phyloP scores from a whole-genome alignment of 53 echinoderm and acorn worm species.

The Actinopyga echinites region DNA sequence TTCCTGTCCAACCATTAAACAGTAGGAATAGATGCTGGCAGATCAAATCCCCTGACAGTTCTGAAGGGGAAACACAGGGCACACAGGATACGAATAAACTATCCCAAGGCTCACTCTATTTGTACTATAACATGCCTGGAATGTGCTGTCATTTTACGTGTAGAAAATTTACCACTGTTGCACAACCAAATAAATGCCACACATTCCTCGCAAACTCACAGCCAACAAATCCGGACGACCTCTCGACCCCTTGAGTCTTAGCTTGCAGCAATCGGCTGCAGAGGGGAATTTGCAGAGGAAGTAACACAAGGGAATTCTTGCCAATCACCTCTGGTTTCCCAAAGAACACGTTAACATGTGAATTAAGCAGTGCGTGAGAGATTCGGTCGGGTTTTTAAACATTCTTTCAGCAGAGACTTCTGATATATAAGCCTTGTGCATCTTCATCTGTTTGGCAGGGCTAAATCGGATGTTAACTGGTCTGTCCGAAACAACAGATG shows the following conservation, averaged over 20 bases:
- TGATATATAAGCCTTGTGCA: background rate
- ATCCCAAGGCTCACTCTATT: background rate
- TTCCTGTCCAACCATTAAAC: too few species aligned
- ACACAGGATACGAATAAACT: background rate
- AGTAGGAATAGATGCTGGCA: too few species aligned
- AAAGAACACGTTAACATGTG: too few species aligned
- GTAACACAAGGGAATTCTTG: too few species aligned
- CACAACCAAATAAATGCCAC: slow-evolving; percentile 33
- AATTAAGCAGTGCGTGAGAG: too few species aligned
- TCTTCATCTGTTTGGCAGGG: slow-evolving; percentile 2
- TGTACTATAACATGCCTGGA: slow-evolving; percentile 25
- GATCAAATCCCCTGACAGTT: too few species aligned
- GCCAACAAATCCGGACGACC: slow-evolving; percentile 22
- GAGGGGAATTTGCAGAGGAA: too few species aligned
- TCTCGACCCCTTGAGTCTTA: background rate
- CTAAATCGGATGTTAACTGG: slow-evolving; percentile 3
- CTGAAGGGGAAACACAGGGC: background rate
- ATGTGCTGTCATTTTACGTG: slow-evolving; percentile 18
- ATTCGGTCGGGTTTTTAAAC: too few species aligned
- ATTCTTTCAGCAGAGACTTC: too few species aligned
- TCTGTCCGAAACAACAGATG: slow-evolving; percentile 20
- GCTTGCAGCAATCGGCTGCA: too few species aligned
- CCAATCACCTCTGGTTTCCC: too few species aligned
- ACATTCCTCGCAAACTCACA: slow-evolving; percentile 23
- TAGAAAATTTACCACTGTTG: slow-evolving; percentile 35